Evolutionary conservation across 1,140 invertebrate genomes (phyloP).

Genomic region (Nephila pilipes): DNA sequence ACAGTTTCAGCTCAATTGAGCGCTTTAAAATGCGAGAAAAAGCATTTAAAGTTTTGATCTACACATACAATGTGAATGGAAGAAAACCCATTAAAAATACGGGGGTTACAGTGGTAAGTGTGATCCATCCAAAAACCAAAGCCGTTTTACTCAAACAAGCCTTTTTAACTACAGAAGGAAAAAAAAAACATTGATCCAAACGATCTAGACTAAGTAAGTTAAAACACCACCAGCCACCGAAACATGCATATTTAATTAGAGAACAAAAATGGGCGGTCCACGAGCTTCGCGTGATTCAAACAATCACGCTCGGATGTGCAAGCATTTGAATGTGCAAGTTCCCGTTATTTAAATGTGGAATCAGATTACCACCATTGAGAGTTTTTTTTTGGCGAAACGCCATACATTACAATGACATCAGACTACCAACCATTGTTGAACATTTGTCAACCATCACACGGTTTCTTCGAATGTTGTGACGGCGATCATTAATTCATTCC

Average conservation of each 20-base stretch:
- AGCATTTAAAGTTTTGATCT: no score
- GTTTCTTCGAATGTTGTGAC: constrained; percentile 4
- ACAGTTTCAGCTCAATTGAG: no score
- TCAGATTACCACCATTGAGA: not conserved
- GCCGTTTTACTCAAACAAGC: not conserved
- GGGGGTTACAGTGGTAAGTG: no score
- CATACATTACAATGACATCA: not conserved
- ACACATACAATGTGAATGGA: no score
- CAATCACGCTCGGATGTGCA: constrained; percentile 10
- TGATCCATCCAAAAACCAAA: no score
- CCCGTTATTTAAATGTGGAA: constrained; percentile 31
- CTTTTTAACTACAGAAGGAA: not conserved
- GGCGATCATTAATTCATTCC: not conserved
- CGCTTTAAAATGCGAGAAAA: no score
- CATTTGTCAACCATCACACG: not conserved
- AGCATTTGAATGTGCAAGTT: constrained; percentile 31
- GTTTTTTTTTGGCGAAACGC: not conserved
- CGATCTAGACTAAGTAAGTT: not conserved
- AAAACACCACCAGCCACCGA: not conserved
- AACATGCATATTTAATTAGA: constrained; percentile 12
- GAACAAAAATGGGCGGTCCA: not conserved
- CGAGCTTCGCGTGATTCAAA: not conserved
- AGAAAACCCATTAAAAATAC: no score
- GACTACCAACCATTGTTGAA: not conserved
- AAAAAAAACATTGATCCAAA: not conserved